Conservation (phyloP, 2,888 invertebrate genomes). For the Apocheima hispidaria region DNA sequence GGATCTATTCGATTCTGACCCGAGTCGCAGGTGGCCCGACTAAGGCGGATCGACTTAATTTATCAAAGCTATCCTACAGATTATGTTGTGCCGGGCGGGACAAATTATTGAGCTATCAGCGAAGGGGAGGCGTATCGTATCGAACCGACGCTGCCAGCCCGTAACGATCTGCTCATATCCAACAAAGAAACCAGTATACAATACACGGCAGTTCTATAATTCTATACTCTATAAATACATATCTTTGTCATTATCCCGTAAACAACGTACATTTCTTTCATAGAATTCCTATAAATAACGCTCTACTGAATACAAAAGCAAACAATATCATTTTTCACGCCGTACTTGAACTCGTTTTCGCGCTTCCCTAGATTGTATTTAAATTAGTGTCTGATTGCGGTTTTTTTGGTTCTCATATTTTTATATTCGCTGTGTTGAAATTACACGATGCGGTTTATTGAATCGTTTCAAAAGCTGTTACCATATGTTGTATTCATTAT, state of each 20-base stretch:
- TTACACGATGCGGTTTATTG: slow-evolving; percentile 10
- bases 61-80: slow-evolving; percentile 52
- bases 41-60: slow-evolving; percentile 52
- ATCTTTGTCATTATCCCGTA: background rate
- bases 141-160: background rate
- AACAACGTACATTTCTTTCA: slow-evolving; percentile 5
- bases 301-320: slow-evolving; percentile 26
- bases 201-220: background rate
- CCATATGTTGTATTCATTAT: slow-evolving; percentile 32
- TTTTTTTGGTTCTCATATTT: slow-evolving; percentile 29
- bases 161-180: slow-evolving; percentile 1
- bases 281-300: slow-evolving; percentile 11
- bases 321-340: slow-evolving; percentile 28
- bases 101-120: slow-evolving; percentile 19
- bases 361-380: slow-evolving; percentile 42
- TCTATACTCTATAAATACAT: background rate
- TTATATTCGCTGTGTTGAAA: slow-evolving; percentile 11
- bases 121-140: slow-evolving; percentile 7
- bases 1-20: slow-evolving; percentile 41
- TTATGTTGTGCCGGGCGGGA: slow-evolving; percentile 46
- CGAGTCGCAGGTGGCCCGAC: slow-evolving; percentile 52
- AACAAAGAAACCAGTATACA: slow-evolving; percentile 10
- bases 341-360: slow-evolving; percentile 32
- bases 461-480: slow-evolving; percentile 33
- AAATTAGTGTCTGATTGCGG: slow-evolving; percentile 39